These are phyloP conservation scores for Atherinomorus stipes DNA, from an alignment of 2,113 vertebrate species.

Conservation along the genomic window DNA sequence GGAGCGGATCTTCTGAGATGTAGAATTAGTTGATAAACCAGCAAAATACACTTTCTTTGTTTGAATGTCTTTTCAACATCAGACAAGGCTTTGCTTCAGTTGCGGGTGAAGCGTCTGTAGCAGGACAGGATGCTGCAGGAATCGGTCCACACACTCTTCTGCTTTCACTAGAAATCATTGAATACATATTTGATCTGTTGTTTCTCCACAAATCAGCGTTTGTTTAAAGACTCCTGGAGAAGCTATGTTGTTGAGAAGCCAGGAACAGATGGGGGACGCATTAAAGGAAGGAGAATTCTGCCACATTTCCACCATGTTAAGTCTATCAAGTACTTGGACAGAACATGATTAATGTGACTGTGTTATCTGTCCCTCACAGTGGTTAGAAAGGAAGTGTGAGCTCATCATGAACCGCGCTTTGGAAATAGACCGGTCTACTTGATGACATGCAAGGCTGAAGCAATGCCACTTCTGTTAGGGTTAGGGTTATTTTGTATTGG, in stretches of 20 bases:
- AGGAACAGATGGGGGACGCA: slow-evolving; percentile 20
- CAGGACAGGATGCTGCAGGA: not conserved
- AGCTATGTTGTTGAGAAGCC: not conserved
- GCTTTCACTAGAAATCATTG: too few species aligned
- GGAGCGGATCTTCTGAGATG: not conserved
- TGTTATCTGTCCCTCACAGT: slow-evolving; percentile 19
- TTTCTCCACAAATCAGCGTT: not conserved
- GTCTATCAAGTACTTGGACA: not conserved
- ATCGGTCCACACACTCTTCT: too few species aligned
- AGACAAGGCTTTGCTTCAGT: too few species aligned
- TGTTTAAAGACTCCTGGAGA: not conserved
- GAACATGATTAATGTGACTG: not conserved
- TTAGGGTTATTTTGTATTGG: not conserved
- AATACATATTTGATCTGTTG: not conserved
- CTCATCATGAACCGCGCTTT: slow-evolving; percentile 30
- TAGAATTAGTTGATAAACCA: not conserved
- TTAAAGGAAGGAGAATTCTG: slow-evolving; percentile 4
- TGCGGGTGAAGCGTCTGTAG: not conserved
- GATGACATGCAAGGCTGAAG: slow-evolving; percentile 36
- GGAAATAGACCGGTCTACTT: slow-evolving; percentile 7
- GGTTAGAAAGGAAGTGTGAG: slow-evolving; percentile 31
- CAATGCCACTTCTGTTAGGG: slow-evolving; percentile 18
- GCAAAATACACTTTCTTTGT: not conserved
- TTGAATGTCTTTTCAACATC: too few species aligned
- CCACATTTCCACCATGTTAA: not conserved